Evolutionary conservation across 2,888 invertebrate genomes (phyloP), one percentile per base, ranked within the genome.

Genomic region (Isoperla grammatica): DNA sequence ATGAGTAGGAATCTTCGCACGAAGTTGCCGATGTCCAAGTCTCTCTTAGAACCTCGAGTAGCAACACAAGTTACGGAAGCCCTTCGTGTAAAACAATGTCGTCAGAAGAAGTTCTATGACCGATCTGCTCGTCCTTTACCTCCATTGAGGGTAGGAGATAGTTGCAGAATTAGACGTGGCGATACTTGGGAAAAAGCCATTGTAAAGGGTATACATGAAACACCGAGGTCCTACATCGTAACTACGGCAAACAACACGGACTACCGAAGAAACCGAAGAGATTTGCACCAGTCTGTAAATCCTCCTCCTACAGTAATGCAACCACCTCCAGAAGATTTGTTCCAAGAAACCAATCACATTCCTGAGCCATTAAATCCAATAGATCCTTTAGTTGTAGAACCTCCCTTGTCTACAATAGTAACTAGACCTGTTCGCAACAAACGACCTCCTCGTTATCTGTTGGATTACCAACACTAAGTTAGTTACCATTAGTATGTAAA

Each of bases 71-170:
- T 53, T 12, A 37, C 15, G 20, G 8, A 15, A 5, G 53, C 19
- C 15, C 37, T 53, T n/a, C 8, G 11, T 3, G 2, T 15, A 17
- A 53, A 53, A 19, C 39, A 53, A 22, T 35, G 15, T 6, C 3
- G 35, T 37, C 53, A 53, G 40, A 53, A 53, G 39, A 37, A 39
- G 19, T 53, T 39, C 13, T 53, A 53, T 37, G 53, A 53, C 12
- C 37, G 20, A 53, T 35, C 37, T 2, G 39, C 53, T 17, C 37
- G 20, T 17, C 20, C 53, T 15, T 19, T 53, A 17, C 37, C 53
- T 2, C 17, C 15, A 12, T 17, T 53, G 20, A 53, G 39, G 12
- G 17, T 13, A 39, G 53, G 53, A 39, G 53, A 53, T 9, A 37
- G 37, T 13, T 29, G 29, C 29, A 29, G 29, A 29, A 29, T 29